A percentile compares a stretch with the other conserved stretches of the same genome.
Evolutionary conservation across 2,113 vertebrate species (phyloP).

Genomic region (Halcyon malimbica): DNA sequence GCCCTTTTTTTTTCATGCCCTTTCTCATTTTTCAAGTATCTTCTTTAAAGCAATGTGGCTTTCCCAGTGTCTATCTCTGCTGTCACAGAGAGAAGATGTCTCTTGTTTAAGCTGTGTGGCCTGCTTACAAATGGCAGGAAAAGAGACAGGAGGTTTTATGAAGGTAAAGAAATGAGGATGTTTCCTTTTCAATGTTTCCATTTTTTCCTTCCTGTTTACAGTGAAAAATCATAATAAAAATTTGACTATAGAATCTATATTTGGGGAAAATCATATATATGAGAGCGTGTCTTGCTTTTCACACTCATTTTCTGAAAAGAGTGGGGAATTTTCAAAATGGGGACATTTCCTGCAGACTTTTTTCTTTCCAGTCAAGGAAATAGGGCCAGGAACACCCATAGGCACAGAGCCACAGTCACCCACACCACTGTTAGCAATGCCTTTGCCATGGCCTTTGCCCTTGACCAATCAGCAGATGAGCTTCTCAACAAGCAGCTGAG

Average conservation of each 20-base stretch:
- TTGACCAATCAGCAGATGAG: neutral
- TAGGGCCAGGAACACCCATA: rapidly evolving
- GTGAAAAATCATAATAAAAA: neutral
- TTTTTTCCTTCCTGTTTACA: neutral
- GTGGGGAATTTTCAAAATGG: neutral
- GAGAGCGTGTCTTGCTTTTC: neutral
- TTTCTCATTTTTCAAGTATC: neutral
- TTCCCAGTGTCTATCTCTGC: neutral
- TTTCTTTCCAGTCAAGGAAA: neutral
- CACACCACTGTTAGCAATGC: neutral
- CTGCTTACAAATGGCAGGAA: neutral
- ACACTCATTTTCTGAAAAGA: neutral
- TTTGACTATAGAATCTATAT: neutral
- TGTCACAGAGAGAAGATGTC: neutral
- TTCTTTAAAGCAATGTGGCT: neutral
- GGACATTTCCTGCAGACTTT: neutral
- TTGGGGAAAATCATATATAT: rapidly evolving
- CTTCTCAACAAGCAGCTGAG: neutral
- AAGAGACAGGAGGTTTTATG: neutral
- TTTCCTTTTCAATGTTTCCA: neutral
- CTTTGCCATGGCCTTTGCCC: neutral
- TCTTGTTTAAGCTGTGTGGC: neutral
- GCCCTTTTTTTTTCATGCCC: neutral
- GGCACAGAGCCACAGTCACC: neutral
- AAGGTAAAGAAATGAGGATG: neutral